A percentile compares a stretch with the other conserved stretches of the same genome.
Evolutionary conservation across 2,113 vertebrate species (phyloP).

Genomic region (Corvus moneduloides): DNA sequence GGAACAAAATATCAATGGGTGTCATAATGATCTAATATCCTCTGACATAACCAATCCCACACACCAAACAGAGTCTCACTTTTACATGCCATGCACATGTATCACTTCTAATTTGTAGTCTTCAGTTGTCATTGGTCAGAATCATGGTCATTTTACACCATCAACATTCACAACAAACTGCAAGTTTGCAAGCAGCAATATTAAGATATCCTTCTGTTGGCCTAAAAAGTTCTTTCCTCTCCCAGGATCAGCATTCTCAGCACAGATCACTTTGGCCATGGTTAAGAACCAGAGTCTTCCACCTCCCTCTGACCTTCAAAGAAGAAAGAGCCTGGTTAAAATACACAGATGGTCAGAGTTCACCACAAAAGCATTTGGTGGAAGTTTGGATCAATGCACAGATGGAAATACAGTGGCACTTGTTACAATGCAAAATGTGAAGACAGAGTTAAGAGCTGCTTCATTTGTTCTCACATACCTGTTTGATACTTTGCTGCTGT

Average conservation of each 20-base stretch:
- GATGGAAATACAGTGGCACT: background rate
- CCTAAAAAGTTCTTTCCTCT: constrained; percentile 74
- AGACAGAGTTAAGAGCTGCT: background rate
- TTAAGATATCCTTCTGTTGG: constrained; percentile 76
- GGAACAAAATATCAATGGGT: background rate
- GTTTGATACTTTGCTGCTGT: constrained; percentile 75
- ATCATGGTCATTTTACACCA: background rate
- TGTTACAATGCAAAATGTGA: background rate
- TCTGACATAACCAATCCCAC: background rate
- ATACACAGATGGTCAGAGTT: background rate
- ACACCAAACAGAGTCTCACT: background rate
- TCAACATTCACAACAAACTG: background rate
- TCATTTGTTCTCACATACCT: constrained; percentile 70
- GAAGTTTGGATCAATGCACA: background rate
- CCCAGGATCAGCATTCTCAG: constrained; percentile 49
- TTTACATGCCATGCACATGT: background rate
- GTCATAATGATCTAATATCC: background rate
- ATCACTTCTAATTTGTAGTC: background rate
- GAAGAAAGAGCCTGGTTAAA: background rate
- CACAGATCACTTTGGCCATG: constrained; percentile 75
- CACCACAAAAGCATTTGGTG: background rate
- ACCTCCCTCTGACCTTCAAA: constrained; percentile 78
- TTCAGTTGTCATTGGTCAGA: background rate
- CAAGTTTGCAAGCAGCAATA: background rate
- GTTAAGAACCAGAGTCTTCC: constrained; percentile 87